A percentile compares a stretch with the other conserved stretches of the same genome.
Conservation (phyloP, 2,113 vertebrate species). For the Melanotaenia duboulayi region DNA sequence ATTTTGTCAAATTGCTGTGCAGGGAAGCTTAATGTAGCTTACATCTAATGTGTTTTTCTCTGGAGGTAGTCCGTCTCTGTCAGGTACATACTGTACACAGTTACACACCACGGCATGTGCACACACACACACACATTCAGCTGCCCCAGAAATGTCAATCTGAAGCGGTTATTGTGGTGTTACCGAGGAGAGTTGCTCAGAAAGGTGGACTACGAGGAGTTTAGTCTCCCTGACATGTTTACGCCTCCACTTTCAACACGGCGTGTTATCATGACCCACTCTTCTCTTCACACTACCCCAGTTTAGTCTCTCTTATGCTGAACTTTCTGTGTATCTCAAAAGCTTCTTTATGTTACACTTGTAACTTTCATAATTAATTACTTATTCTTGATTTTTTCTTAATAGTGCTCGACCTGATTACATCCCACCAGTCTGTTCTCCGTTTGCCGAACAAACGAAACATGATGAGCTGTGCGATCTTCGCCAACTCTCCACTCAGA, state of each 20-base stretch:
- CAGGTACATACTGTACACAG: background rate
- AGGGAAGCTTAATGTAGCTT: background rate
- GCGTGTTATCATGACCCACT: constrained; percentile 34
- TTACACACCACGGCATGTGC: background rate
- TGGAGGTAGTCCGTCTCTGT: background rate
- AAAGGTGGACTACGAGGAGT: constrained; percentile 49
- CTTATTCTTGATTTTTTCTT: constrained; percentile 8
- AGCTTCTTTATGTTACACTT: constrained; percentile 9
- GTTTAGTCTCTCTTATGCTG: constrained; percentile 33
- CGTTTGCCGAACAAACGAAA: background rate
- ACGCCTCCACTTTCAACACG: constrained; percentile 9
- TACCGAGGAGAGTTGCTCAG: constrained; percentile 46
- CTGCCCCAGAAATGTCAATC: constrained; percentile 76
- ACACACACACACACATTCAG: constrained; percentile 27
- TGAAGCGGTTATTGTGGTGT: constrained; percentile 37
- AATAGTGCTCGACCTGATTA: constrained; percentile 9
- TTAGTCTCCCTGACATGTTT: constrained; percentile 59
- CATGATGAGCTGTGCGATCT: constrained; percentile 36
- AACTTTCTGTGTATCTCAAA: constrained; percentile 10
- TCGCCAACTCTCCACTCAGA: constrained; percentile 5
- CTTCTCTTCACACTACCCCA: constrained; percentile 35
- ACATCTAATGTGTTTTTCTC: constrained; percentile 3
- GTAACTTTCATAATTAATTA: constrained; percentile 27
- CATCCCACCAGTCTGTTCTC: background rate
- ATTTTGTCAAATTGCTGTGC: background rate